phyloP scores from a whole-genome alignment of 2,888 invertebrate species.

The Poecilobothrus nobilitatus region DNA sequence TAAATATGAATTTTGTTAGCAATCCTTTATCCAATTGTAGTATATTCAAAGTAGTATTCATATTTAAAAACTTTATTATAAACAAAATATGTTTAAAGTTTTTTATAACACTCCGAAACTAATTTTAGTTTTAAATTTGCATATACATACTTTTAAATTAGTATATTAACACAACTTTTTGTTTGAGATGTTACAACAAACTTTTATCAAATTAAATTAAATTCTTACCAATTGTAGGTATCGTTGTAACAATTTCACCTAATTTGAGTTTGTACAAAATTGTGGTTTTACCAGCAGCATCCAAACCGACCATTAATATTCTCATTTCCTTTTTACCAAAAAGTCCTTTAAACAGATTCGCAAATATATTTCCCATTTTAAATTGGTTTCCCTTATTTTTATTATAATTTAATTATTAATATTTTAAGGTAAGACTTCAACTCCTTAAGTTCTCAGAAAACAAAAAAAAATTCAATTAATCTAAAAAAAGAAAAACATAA shows the following conservation, averaged over 20 bases:
- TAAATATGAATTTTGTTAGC: slow-evolving; percentile 13
- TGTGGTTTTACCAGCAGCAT: slow-evolving; percentile 99
- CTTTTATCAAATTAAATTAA: slow-evolving; percentile 17
- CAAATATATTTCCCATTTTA: slow-evolving; percentile 95
- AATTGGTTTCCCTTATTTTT: slow-evolving; percentile 44
- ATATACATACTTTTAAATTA: too few species aligned
- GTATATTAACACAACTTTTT: too few species aligned
- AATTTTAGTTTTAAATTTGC: too few species aligned
- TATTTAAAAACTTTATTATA: too few species aligned
- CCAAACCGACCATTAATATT: slow-evolving; percentile 98
- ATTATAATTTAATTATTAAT: slow-evolving; percentile 19
- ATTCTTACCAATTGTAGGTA: slow-evolving; percentile 94
- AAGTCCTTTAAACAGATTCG: slow-evolving; percentile 95
- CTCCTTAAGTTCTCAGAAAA: slow-evolving; percentile 13
- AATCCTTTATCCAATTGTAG: too few species aligned
- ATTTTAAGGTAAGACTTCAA: slow-evolving; percentile 13
- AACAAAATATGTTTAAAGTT: too few species aligned
- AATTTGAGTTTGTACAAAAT: slow-evolving; percentile 99
- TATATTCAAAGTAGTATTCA: too few species aligned
- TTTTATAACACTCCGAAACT: too few species aligned
- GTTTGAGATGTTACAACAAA: too few species aligned
- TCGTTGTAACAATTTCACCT: slow-evolving; percentile 99
- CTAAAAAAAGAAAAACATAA: background rate
- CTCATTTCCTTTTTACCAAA: slow-evolving; percentile 99
- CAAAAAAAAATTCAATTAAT: slow-evolving; percentile 14